Percentiles rank a stretch among this genome's conserved stretches.
phyloP scores from a whole-genome alignment of 2,797 vertebrate species.

The Hirundo rustica region DNA sequence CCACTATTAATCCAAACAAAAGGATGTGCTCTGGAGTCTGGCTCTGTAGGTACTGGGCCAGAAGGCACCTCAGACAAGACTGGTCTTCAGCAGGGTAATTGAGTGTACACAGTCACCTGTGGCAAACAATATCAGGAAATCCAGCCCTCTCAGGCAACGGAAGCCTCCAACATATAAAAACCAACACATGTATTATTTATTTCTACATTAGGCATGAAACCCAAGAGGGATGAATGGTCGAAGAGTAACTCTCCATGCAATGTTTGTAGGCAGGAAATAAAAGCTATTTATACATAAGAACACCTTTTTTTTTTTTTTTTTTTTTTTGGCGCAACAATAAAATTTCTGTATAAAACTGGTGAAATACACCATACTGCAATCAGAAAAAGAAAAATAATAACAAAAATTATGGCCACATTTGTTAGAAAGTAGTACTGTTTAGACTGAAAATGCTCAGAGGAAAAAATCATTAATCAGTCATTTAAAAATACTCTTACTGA shows the following conservation, averaged over 20 bases:
- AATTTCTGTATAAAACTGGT: background rate
- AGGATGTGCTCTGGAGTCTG: background rate
- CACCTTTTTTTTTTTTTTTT: too few relatives aligned
- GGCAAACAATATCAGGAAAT: conserved; percentile 37
- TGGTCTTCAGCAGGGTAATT: background rate
- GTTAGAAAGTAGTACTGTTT: background rate
- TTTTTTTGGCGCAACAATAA: background rate
- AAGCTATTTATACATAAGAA: conserved; percentile 9
- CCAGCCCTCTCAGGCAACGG: background rate
- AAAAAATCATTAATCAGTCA: background rate
- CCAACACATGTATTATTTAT: background rate
- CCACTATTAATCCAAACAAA: background rate
- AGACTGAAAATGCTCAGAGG: background rate
- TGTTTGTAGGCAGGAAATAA: conserved; percentile 22
- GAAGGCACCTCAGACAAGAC: background rate
- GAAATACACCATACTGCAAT: background rate
- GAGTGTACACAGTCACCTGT: background rate
- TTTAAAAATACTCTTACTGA: background rate
- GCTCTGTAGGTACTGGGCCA: background rate
- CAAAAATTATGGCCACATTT: background rate
- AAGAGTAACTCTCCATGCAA: background rate
- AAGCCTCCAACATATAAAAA: background rate
- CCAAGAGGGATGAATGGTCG: background rate
- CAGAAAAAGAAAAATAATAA: background rate
- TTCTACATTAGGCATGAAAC: background rate